A percentile compares a stretch with the other conserved stretches of the same genome.
These are phyloP conservation scores for Melieria omissa DNA, from an alignment of 2,888 invertebrate species.

Conservation along the genomic window DNA sequence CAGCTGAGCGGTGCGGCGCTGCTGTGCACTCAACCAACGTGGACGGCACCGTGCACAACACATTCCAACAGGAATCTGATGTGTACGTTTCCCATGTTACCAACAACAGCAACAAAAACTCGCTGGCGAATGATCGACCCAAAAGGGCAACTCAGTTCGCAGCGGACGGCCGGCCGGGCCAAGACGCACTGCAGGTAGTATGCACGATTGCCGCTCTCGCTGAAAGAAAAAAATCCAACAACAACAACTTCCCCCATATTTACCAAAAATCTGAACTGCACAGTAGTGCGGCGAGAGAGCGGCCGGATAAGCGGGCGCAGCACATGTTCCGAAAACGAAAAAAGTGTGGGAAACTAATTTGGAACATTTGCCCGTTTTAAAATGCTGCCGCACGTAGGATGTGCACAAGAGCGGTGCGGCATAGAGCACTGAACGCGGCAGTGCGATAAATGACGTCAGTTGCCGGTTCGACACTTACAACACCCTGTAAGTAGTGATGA, in stretches of 20 bases:
- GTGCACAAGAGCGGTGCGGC: no score
- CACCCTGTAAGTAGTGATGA: no score
- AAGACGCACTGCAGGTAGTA: slow-evolving; percentile 20
- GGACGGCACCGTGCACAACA: slow-evolving; percentile 54
- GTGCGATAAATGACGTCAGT: no score
- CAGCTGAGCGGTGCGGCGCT: slow-evolving; percentile 48
- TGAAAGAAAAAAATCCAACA: slow-evolving; percentile 24
- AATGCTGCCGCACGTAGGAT: no score
- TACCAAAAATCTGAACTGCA: slow-evolving; percentile 32
- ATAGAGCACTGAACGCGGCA: no score
- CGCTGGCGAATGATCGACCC: slow-evolving; percentile 28
- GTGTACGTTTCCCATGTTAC: slow-evolving; percentile 62
- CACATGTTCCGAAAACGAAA: slow-evolving; percentile 46
- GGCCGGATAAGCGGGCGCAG: slow-evolving; percentile 14
- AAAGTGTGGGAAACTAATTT: slow-evolving; percentile 53
- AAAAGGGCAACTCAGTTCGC: slow-evolving; percentile 37
- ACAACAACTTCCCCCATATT: slow-evolving; percentile 36
- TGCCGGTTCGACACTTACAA: no score
- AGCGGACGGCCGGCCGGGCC: slow-evolving; percentile 19
- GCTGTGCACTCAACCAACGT: slow-evolving; percentile 60
- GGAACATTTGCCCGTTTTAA: no score
- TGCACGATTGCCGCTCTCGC: slow-evolving; percentile 28
- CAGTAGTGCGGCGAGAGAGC: not conserved
- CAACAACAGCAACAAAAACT: not conserved
- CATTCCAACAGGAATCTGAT: slow-evolving; percentile 64